phyloP scores from a whole-genome alignment of 2,113 vertebrate genomes.

The Saguinus midas region DNA sequence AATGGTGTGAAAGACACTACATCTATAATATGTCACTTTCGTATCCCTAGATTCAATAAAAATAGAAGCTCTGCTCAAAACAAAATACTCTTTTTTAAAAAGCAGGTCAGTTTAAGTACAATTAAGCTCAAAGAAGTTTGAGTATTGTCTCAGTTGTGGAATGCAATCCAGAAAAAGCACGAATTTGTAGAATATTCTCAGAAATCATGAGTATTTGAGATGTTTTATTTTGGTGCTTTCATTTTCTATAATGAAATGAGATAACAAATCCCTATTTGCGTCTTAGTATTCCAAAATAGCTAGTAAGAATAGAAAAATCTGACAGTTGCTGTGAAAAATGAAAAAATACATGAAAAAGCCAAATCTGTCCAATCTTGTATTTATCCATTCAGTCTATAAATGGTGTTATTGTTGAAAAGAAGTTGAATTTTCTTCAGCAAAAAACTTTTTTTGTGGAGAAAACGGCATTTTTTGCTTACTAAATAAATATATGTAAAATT shows the following conservation, averaged over 20 bases:
- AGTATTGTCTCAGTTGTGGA: neutral
- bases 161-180: neutral
- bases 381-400: conserved; percentile 61
- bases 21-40: neutral
- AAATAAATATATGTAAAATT: conserved; percentile 34
- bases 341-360: conserved; percentile 47
- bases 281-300: conserved; percentile 68
- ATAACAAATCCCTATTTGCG: conserved; percentile 64
- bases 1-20: neutral
- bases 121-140: conserved; percentile 39
- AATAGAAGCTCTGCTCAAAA: conserved; percentile 21
- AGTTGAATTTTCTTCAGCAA: conserved; percentile 44
- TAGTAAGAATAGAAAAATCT: conserved; percentile 66
- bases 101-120: neutral
- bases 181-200: conserved; percentile 42
- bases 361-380: conserved; percentile 61
- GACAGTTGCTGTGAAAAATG: conserved; percentile 39
- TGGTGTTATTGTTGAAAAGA: conserved; percentile 53
- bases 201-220: conserved; percentile 39
- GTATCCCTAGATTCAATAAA: neutral
- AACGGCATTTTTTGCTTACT: neutral
- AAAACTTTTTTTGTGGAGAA: conserved; percentile 28
- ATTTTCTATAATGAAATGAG: conserved; percentile 67
- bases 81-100: neutral
- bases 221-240: conserved; percentile 68